Conservation (phyloP, 2,797 vertebrate genomes). For the Pseudotriccus pelzelni region DNA sequence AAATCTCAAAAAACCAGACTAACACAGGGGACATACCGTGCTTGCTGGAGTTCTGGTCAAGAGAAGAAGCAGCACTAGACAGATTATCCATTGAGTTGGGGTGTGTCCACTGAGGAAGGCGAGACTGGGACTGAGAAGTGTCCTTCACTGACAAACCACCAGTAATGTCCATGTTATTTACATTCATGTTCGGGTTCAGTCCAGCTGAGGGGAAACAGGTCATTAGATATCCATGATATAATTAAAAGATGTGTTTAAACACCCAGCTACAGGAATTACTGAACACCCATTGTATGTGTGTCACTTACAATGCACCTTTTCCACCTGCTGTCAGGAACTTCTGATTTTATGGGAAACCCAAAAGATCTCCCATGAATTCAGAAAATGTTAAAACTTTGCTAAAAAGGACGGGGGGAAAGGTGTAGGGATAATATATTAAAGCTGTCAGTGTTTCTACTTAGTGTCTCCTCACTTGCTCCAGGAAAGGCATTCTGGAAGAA, state of each 20-base stretch:
- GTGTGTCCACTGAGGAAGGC: slow-evolving; percentile 99
- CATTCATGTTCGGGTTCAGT: slow-evolving; percentile 96
- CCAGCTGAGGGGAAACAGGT: slow-evolving; percentile 81
- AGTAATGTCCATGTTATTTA: slow-evolving; percentile 93
- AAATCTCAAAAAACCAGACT: background rate
- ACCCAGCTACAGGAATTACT: background rate
- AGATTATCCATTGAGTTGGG: slow-evolving; percentile 93
- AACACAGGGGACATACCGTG: slow-evolving; percentile 77
- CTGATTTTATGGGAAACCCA: background rate
- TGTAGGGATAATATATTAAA: background rate
- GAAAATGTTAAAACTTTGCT: background rate
- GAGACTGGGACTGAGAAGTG: slow-evolving; percentile 93
- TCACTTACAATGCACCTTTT: background rate
- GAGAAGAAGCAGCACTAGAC: slow-evolving; percentile 88
- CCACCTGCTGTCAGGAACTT: background rate
- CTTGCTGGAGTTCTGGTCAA: slow-evolving; percentile 95
- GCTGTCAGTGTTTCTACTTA: background rate
- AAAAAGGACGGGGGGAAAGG: background rate
- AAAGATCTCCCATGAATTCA: background rate
- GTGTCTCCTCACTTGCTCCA: background rate
- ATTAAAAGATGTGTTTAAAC: background rate
- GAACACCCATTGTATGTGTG: rapidly evolving
- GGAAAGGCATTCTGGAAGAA: background rate
- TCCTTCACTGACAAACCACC: slow-evolving; percentile 93
- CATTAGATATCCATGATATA: background rate